A percentile compares a stretch with the other conserved stretches of the same genome.
Conservation (phyloP, 2,113 vertebrate species). For the Steatornis caripensis region DNA sequence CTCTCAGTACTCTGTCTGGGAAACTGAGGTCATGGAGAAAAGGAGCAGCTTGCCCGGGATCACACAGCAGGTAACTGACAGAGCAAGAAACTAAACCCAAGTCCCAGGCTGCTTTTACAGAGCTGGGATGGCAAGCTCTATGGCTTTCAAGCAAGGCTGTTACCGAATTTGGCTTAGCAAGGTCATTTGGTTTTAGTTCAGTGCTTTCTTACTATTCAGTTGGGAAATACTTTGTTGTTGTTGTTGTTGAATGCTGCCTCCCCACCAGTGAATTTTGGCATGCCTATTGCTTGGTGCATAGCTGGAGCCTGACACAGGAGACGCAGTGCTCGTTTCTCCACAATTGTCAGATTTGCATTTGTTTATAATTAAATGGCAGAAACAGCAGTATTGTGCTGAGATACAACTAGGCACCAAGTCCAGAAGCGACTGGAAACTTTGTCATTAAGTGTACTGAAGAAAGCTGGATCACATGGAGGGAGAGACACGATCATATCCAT, state of each 20-base stretch:
- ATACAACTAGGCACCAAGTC: constrained; percentile 10
- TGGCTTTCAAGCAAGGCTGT: background rate
- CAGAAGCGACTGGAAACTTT: constrained; percentile 51
- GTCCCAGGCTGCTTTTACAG: background rate
- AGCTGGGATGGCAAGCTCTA: background rate
- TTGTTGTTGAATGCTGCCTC: background rate
- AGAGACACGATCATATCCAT: background rate
- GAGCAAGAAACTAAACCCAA: background rate
- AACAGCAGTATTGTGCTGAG: constrained; percentile 38
- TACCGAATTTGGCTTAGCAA: background rate
- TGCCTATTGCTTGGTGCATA: background rate
- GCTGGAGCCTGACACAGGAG: constrained; percentile 24
- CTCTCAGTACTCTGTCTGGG: background rate
- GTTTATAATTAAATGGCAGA: constrained; percentile 46
- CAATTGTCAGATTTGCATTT: constrained; percentile 31
- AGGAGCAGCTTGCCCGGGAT: background rate
- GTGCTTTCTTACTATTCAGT: background rate
- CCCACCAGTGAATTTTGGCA: background rate
- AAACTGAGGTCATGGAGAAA: constrained; percentile 15
- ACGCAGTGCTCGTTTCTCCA: background rate
- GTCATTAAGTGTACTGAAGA: constrained; percentile 6
- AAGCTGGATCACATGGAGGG: background rate
- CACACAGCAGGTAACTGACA: constrained; percentile 35
- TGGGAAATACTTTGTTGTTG: background rate
- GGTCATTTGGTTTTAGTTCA: background rate